Evolutionary conservation across 2,888 invertebrate species (phyloP).

Genomic region (Andrena flavipes): DNA sequence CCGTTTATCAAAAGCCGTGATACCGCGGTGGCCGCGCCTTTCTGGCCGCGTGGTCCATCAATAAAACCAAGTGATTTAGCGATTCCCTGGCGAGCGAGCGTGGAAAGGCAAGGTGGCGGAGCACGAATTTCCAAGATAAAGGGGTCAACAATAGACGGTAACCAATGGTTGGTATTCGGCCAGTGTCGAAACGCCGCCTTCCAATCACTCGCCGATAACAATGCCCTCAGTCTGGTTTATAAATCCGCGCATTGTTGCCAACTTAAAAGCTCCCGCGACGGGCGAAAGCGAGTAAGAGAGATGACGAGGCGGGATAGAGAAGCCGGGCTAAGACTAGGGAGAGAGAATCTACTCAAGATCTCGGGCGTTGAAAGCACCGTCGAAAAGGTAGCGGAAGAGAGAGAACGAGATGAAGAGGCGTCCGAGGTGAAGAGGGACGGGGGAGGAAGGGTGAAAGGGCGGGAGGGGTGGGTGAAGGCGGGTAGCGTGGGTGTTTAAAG

Average conservation of each 20-base stretch:
- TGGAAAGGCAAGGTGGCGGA: constrained; percentile 60
- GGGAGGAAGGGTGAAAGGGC: not conserved
- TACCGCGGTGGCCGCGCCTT: constrained; percentile 67
- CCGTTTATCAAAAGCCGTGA: constrained; percentile 75
- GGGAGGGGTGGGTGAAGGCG: constrained; percentile 23
- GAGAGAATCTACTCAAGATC: constrained; percentile 70
- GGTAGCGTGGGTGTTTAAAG: constrained; percentile 63
- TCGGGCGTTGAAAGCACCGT: constrained; percentile 68
- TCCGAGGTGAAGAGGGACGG: not conserved
- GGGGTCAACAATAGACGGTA: constrained; percentile 81
- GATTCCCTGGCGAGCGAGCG: constrained; percentile 69
- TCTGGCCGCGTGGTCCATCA: constrained; percentile 79
- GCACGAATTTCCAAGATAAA: constrained; percentile 84
- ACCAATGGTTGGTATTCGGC: constrained; percentile 84
- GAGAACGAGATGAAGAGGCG: constrained; percentile 14
- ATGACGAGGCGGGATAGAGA: constrained; percentile 22
- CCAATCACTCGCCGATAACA: constrained; percentile 84
- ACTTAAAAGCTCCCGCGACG: constrained; percentile 81
- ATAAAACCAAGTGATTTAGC: constrained; percentile 83
- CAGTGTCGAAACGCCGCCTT: constrained; percentile 83
- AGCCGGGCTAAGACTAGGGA: constrained; percentile 37
- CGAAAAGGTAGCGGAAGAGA: constrained; percentile 51
- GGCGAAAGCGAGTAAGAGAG: constrained; percentile 14
- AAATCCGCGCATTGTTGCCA: constrained; percentile 84
- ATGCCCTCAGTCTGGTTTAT: constrained; percentile 82